phyloP scores from a whole-genome alignment of 2,888 invertebrate genomes.

The Standfussiana lucernea region DNA sequence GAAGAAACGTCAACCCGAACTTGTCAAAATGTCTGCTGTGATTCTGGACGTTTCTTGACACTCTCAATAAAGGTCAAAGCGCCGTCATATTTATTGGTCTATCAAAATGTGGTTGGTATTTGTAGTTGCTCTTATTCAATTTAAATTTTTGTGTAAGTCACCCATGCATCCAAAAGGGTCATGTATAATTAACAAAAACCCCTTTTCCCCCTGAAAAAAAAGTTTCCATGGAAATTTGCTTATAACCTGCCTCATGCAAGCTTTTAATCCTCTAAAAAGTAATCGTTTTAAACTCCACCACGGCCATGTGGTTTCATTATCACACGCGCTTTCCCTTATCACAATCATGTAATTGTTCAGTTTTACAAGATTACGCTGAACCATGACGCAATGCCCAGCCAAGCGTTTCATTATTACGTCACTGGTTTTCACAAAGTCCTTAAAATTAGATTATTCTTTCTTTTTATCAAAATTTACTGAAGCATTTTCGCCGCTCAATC shows the following conservation, averaged over 20 bases:
- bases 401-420: slow-evolving; percentile 32
- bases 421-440: slow-evolving; percentile 22
- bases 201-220: not conserved
- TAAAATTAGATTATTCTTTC: slow-evolving; percentile 39
- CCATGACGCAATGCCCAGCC: slow-evolving; percentile 35
- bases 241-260: not conserved
- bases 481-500: slow-evolving; percentile 13
- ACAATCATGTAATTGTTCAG: slow-evolving; percentile 36
- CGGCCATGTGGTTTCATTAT: slow-evolving; percentile 12
- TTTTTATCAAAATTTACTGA: slow-evolving; percentile 27
- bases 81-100: not conserved
- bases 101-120: not conserved
- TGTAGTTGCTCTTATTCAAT: not conserved
- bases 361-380: slow-evolving; percentile 29
- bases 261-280: slow-evolving; percentile 1
- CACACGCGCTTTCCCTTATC: slow-evolving; percentile 35
- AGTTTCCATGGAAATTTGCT: not conserved
- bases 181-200: too few species aligned
- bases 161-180: too few species aligned
- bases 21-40: too few species aligned
- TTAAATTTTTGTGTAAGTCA: not conserved
- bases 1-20: too few species aligned
- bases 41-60: too few species aligned
- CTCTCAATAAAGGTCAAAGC: too few species aligned
- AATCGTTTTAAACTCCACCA: slow-evolving; percentile 8